Percentiles rank a stretch among this genome's conserved stretches.
phyloP scores from a whole-genome alignment of 2,888 invertebrate species.

The Bursaphelenchus okinawaensis region DNA sequence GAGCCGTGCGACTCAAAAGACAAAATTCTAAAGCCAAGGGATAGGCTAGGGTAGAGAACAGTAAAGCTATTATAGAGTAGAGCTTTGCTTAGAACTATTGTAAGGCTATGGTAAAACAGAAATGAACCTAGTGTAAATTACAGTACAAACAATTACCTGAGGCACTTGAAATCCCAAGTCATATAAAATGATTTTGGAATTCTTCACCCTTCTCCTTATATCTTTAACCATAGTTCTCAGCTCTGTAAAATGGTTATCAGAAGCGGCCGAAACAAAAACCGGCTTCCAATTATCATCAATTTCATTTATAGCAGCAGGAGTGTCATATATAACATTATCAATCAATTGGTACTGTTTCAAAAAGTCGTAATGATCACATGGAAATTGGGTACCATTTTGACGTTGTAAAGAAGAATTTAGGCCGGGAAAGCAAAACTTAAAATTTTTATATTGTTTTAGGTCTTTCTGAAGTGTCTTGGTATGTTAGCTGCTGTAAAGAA shows the following conservation, averaged over 20 bases:
- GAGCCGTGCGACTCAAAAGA: no score
- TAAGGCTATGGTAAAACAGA: no score
- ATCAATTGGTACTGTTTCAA: not conserved
- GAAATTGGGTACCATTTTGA: not conserved
- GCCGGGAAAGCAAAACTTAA: not conserved
- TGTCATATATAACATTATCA: not conserved
- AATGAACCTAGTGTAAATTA: not conserved
- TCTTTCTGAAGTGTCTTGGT: no score
- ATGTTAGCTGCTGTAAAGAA: no score
- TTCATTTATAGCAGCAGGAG: not conserved
- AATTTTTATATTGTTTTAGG: no score
- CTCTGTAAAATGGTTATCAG: constrained; percentile 3
- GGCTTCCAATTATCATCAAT: constrained; percentile 1
- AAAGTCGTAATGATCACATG: not conserved
- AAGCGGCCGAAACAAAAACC: not conserved
- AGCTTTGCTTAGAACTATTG: no score
- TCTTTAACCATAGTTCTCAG: not conserved
- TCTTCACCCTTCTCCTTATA: not conserved
- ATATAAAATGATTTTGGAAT: not conserved
- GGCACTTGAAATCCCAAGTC: not conserved
- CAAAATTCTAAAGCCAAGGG: no score
- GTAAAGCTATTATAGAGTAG: no score
- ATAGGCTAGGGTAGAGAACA: no score
- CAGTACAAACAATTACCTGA: not conserved
- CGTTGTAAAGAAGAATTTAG: not conserved